Base-by-base conservation (phyloP, 64 coral and sea anemone genomes). In the Dendronephthya gigantea region DNA sequence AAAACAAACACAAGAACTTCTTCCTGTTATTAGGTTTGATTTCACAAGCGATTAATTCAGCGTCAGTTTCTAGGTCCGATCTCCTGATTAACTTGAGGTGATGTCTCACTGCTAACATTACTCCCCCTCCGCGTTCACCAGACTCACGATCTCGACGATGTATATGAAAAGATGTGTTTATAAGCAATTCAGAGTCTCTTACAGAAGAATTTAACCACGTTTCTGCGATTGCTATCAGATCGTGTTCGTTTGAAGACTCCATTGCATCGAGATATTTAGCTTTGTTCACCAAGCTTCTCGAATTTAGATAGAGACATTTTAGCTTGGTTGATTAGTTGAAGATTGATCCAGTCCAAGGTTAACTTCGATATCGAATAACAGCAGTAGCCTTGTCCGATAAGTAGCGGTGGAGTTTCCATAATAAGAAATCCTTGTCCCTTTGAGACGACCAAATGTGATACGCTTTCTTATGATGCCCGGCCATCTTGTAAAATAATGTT, bases 191-290 rank as follows among this genome's bases (percentile, higher is more conserved):
- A 79, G 10, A 15, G 22, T 79, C 22, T 8, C 32, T 79, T 79
- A 79, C 22, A 12, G 72, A 79, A 35, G 10, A 8, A 9, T 79
- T 79, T 8, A 79, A 79, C 72, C 72, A 79, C 22, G 72, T 79
- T 79, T 79, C 72, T 33, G 72, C 36, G 72, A 79, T 79, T 8
- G 69, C 69, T 75, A 75, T 75, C 5, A 75, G 69, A 0, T 75
- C 69, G 17, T 75, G 17, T 75, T 75, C 5, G 5, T 33, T 75
- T 8, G 69, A 75, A 16, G 1, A 8, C 5, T 4, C 69, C 1
- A 75, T 75, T 29, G 17, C 69, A 33, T 75, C 69, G 34, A 75
- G 69, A 1, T 75, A 4, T 75, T 16, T 75, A 34, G 69, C 17
- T 75, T 75, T 75, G 17, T 75, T 75, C 3, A 75, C 69, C 4